phyloP scores from a whole-genome alignment of 2,797 vertebrate genomes.

The Picus viridis region DNA sequence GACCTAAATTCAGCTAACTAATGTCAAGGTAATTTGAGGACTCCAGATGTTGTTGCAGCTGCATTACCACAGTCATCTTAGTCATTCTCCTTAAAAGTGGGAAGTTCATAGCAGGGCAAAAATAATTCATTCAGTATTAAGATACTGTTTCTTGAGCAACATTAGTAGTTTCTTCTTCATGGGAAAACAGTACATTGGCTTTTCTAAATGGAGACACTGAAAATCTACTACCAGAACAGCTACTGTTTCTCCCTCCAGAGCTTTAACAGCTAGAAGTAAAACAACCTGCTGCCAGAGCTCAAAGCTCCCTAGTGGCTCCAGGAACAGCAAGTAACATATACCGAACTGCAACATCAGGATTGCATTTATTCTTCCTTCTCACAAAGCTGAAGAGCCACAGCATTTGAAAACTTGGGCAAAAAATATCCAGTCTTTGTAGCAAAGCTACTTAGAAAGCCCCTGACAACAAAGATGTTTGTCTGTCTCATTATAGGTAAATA shows the following conservation, averaged over 20 bases:
- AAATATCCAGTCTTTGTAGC: not conserved
- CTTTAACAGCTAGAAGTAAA: slow-evolving; percentile 34
- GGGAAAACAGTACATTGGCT: not conserved
- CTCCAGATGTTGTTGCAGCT: slow-evolving; percentile 68
- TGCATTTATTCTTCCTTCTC: not conserved
- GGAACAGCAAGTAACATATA: not conserved
- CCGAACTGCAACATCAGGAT: not conserved
- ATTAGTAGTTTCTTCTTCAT: slow-evolving; percentile 28
- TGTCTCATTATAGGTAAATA: not conserved
- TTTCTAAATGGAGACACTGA: slow-evolving; percentile 18
- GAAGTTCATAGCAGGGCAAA: slow-evolving; percentile 38
- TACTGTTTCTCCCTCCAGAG: slow-evolving; percentile 30
- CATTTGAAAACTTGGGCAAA: not conserved
- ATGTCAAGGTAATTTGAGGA: slow-evolving; percentile 62
- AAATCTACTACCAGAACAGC: not conserved
- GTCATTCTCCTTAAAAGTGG: slow-evolving; percentile 32
- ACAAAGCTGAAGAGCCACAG: not conserved
- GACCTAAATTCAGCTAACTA: slow-evolving; percentile 15
- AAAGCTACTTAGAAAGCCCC: not conserved
- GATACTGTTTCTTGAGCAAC: slow-evolving; percentile 31
- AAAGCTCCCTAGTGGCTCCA: not conserved
- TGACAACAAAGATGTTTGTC: not conserved
- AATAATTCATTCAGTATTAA: not conserved
- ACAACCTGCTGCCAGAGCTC: not conserved
- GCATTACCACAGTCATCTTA: slow-evolving; percentile 48